Evolutionary conservation across 1,140 invertebrate genomes (phyloP), one percentile per base, ranked within the genome.

Genomic region (Batillaria attramentaria): DNA sequence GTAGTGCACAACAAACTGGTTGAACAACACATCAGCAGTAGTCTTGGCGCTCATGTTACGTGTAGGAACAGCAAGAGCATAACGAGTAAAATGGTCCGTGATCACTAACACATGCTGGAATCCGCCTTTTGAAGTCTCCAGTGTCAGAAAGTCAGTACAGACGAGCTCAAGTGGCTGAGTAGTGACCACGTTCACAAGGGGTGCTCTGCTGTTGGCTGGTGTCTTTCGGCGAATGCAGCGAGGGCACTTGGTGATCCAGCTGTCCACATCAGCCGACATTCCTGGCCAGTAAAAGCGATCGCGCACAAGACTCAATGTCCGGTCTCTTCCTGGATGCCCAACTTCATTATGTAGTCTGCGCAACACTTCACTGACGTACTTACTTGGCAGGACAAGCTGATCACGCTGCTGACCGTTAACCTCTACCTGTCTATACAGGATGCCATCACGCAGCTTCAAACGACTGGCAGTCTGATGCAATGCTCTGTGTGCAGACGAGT

Each of bases 1-100:
- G 37, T 83, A 80, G 57, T 80, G 81, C 1, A 80, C 75, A 24
- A 83, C 31, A 54, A 80, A 83, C 20, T 78, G 16, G 42, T 83
- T 77, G 43, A 75, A 80, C 13, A 83, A 37, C 28, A 69, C 79
- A 62, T 81, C 70, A 42, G 82, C 82, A 3, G 79, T 83, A 54
- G 73, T 72, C 54, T 39, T 60, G 28, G 79, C 77, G 2, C 72
- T 81, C 70, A 50, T 35, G 60, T 82, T 79, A 20, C 37, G 46
- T 3, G 77, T 78, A 8, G 75, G 60, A 16, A 82, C 65, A 8
- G 72, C 75, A 6, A 43, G 62, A 1, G 79, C 79, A 72, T 69
- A 78, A 20, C 72, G 20, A 3, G 79, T 83, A 42, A 80, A 80
- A 68, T 80, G 81, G 50, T 80, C 78, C 2, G 81, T 80, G 28